Base-by-base conservation (phyloP, 35 echinoderm and acorn worm species). In the Lytechinus variegatus region DNA sequence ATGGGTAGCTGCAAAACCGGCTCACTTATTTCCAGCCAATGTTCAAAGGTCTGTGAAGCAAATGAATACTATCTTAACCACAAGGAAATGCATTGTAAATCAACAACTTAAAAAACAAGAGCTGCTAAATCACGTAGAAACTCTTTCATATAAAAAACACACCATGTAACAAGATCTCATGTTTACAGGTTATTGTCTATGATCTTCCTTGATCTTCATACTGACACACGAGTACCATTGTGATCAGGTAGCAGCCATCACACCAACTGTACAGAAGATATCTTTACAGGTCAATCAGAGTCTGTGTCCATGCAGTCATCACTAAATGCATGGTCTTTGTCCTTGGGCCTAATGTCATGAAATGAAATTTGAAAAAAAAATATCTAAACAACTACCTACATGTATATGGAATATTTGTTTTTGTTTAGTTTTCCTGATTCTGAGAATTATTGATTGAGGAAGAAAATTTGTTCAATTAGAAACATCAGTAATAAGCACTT, bases 241-340 rank as follows among this genome's bases (percentile, higher is more conserved):
- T 79, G 66, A 24, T 16, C 66, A 79, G 21, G 66, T 79, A 79
- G 4, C 8, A 79, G 21, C 66, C 66, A 79, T 79, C 8, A 24
- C 66, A 79, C 19, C 66, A 79, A 79, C 66, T 6, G 14, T 19
- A 21, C 21, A 71, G 33, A 2, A 44, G 61, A 71, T n/a, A n/a
- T 21, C 6, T 71, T 21, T 19, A 9, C 27, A 44, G 8, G 28
- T 93, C 92, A 93, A 10, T 93, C 92, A 5, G 92, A 93, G 24
- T 93, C 92, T 10, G 53, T 33, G n/a, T 93, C 92, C 92, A 93
- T 93, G 54, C 92, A 93, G 92, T 93, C 92, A 57, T 93, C 92
- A 93, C 92, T 93, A 93, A 93, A 93, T 27, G 92, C 92, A 33
- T 93, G 92, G 54, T 93, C 92, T 55, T 79, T 79, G 66, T 79